Percentiles rank a stretch among this genome's conserved stretches.
These are phyloP conservation scores for Magallana angulata DNA, from an alignment of 1,140 invertebrate genomes.

Conservation along the genomic window DNA sequence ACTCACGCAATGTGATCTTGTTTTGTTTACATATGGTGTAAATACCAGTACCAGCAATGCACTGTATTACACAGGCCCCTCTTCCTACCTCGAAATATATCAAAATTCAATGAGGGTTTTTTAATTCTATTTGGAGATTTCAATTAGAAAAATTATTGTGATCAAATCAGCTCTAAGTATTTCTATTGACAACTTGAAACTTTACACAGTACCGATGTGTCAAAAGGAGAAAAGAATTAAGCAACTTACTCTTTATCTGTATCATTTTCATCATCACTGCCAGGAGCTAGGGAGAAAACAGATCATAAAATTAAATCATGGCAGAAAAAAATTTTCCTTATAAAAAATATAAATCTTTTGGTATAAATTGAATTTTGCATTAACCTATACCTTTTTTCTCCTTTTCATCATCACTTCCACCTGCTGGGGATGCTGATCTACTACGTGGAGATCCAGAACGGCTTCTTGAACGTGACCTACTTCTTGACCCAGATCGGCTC, in stretches of 20 bases:
- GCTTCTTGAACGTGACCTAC: slow-evolving; percentile 24
- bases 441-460: slow-evolving; percentile 46
- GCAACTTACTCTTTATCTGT: slow-evolving; percentile 73
- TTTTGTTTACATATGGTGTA: too few relatives aligned
- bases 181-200: neutral
- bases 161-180: too few relatives aligned
- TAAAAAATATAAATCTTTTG: neutral
- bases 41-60: too few relatives aligned
- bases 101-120: too few relatives aligned
- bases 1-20: neutral
- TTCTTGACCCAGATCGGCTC: slow-evolving; percentile 59
- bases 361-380: neutral
- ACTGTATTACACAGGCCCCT: too few relatives aligned
- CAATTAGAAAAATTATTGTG: too few relatives aligned
- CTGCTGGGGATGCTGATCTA: slow-evolving; percentile 43
- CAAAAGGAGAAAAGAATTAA: neutral
- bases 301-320: neutral
- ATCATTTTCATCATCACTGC: slow-evolving; percentile 71
- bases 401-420: slow-evolving; percentile 63
- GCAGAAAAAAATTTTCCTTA: neutral
- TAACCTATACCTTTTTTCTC: slow-evolving; percentile 39
- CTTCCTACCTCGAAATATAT: too few relatives aligned
- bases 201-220: neutral
- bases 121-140: too few relatives aligned
- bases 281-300: slow-evolving; percentile 59